These are phyloP conservation scores for Lasioglossum figueresi DNA, from an alignment of 2,888 invertebrate genomes.

Conservation along the genomic window DNA sequence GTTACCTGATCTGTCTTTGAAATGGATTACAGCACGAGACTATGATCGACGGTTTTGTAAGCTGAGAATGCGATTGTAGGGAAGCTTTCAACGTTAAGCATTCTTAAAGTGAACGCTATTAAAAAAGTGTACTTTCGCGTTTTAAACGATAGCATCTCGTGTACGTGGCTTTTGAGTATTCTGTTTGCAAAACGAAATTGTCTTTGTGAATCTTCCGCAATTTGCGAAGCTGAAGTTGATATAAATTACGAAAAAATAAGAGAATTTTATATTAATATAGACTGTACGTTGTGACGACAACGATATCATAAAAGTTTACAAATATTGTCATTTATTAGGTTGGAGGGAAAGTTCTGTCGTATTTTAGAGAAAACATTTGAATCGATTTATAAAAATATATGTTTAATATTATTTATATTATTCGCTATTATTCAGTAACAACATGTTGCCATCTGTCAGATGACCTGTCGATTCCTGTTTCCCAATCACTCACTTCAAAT, in stretches of 20 bases:
- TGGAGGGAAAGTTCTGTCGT: too few species aligned
- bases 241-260: too few species aligned
- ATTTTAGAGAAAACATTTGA: too few species aligned
- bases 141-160: background rate
- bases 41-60: constrained; percentile 49
- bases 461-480: too few species aligned
- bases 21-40: constrained; percentile 38
- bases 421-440: too few species aligned
- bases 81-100: constrained; percentile 20
- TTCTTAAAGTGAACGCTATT: background rate
- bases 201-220: too few species aligned
- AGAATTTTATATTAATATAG: too few species aligned
- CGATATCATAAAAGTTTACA: background rate
- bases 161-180: background rate
- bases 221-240: too few species aligned
- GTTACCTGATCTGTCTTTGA: constrained; percentile 46
- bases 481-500: too few species aligned
- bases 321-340: background rate
- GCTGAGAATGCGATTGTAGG: constrained; percentile 35
- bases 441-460: too few species aligned
- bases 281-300: background rate
- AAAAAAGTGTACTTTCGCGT: background rate
- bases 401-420: too few species aligned
- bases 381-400: too few species aligned
- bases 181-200: background rate